Conservation (phyloP, 1,140 invertebrate genomes). For the Drosophila malerkotliana region DNA sequence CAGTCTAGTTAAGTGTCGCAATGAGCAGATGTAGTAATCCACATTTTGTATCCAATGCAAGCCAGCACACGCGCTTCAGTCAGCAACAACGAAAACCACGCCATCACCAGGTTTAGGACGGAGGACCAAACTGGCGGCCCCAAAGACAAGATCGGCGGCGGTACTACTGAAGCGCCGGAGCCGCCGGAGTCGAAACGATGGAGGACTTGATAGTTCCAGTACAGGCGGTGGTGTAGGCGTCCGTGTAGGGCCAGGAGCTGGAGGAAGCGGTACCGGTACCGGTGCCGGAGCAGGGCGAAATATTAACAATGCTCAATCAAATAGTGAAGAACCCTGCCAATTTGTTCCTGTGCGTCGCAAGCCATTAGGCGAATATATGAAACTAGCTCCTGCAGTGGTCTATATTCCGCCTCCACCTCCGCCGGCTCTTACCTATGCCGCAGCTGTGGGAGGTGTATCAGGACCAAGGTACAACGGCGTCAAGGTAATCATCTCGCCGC, state of each 20-base stretch:
- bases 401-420: constrained; percentile 14
- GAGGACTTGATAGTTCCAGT: neutral
- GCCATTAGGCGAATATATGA: constrained; percentile 56
- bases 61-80: constrained; percentile 4
- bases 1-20: neutral
- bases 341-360: constrained; percentile 55
- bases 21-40: constrained; percentile 11
- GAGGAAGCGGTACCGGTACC: constrained; percentile 9
- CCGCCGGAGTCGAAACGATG: constrained; percentile 19
- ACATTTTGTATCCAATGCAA: constrained; percentile 10
- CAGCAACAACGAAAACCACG: neutral
- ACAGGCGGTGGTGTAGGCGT: neutral
- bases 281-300: neutral
- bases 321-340: constrained; percentile 11
- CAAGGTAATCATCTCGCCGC: constrained; percentile 52
- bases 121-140: constrained; percentile 6
- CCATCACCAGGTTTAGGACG: neutral
- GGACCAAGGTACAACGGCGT: constrained; percentile 9
- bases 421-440: constrained; percentile 48
- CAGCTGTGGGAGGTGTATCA: constrained; percentile 19
- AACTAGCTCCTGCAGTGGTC: constrained; percentile 10
- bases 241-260: neutral
- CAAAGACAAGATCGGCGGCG: constrained; percentile 5
- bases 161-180: constrained; percentile 28
- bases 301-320: neutral